phyloP scores from a whole-genome alignment of 1,140 invertebrate genomes.

The Apis florea region DNA sequence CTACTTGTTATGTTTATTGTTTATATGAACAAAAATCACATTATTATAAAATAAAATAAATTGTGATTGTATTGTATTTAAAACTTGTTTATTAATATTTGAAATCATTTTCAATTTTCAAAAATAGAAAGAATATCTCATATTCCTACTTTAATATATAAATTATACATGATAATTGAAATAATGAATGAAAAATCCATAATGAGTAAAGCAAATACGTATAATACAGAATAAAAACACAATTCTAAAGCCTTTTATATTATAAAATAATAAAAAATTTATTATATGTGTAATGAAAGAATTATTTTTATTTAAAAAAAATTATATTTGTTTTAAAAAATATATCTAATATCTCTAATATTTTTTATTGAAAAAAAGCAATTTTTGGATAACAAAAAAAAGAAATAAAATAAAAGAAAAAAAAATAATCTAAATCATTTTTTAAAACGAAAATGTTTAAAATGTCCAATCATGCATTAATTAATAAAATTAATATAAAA shows the following conservation, averaged over 20 bases:
- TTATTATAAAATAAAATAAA: too few species aligned
- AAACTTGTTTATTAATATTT: too few species aligned
- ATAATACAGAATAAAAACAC: neutral
- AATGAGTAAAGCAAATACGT: neutral
- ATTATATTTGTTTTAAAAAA: neutral
- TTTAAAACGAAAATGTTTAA: neutral
- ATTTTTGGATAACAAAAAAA: neutral
- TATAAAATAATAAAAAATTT: neutral
- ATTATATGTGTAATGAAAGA: neutral
- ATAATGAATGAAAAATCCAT: neutral
- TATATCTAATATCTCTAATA: neutral
- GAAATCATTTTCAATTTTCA: too few species aligned
- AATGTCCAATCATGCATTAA: too few species aligned
- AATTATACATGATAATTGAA: neutral
- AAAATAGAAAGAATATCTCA: too few species aligned
- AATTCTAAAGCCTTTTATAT: too few species aligned
- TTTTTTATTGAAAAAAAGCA: neutral
- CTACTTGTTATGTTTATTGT: too few species aligned
- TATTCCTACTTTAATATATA: neutral
- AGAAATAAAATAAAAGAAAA: neutral
- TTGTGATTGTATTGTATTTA: too few species aligned
- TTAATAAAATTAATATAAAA: too few species aligned
- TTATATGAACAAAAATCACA: too few species aligned
- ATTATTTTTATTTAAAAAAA: neutral
- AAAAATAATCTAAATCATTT: neutral